Evolutionary conservation across 1,140 invertebrate species (phyloP), one percentile per base, ranked within the genome.

Genomic region (Matsumurasca onukii): DNA sequence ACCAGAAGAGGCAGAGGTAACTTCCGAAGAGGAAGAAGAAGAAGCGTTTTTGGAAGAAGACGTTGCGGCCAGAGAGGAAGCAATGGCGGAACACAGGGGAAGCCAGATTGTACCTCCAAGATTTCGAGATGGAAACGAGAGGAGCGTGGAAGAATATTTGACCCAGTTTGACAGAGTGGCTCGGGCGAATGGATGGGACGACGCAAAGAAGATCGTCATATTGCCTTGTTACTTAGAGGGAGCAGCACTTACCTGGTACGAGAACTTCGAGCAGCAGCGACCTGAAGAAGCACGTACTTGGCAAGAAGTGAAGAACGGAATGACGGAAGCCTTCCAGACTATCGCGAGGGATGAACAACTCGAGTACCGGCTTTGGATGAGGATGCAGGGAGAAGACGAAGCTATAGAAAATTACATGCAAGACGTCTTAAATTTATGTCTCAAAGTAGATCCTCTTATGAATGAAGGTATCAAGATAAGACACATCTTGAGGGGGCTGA

Each of bases 321-420:
- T 52, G 49, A 52, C 12, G 20, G 49, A 22, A 20, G 49, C 49
- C 12, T 52, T 52, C 20, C 49, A 52, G 20, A 3, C 12, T 5
- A 22, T 52, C 3, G 49, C 49, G 12, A 17, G 49, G 49, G 49
- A 52, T 5, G 49, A 52, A 52, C 49, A 52, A 20, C 20, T 52
- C 12, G 49, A 52, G 20, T 52, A 17, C 22, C 12, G 22, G 49
- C 20, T 52, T 5, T 17, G 49, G 22, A 5, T 52, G 9, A 12
- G 49, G 12, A 52, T 52, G 49, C 49, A 52, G 22, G 49, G 49
- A 22, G 49, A 52, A 52, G 49, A 52, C 20, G 49, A 52, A 52
- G 12, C 5, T 5, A 22, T 52, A 12, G 49, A 52, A 22, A 5
- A 12, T 5, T 52, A 52, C 20, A 22, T 52, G 20, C 49, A 52